A percentile compares a stretch with the other conserved stretches of the same genome.
These are phyloP conservation scores for Thera britannica DNA, from an alignment of 2,888 invertebrate species.

Conservation along the genomic window DNA sequence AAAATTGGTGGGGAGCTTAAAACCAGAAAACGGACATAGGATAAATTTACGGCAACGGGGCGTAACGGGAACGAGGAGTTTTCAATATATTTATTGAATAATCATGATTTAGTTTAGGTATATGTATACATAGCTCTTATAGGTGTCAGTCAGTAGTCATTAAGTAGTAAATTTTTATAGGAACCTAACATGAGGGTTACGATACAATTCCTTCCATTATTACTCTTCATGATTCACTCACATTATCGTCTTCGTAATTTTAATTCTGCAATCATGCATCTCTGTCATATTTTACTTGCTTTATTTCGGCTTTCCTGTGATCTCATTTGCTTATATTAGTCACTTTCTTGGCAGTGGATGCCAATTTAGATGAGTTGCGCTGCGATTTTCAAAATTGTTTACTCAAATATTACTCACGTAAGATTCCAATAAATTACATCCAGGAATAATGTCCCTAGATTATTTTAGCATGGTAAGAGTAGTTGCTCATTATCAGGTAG, in stretches of 20 bases:
- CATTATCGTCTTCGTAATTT: background rate
- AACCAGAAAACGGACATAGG: no score
- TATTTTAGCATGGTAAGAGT: background rate
- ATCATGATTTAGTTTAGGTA: no score
- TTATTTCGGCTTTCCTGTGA: conserved; percentile 36
- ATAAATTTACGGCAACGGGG: no score
- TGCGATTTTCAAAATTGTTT: conserved; percentile 4
- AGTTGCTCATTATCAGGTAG: no score
- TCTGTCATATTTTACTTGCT: conserved; percentile 24
- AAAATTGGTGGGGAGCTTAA: no score
- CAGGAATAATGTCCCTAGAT: background rate
- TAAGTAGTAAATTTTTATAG: no score
- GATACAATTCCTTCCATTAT: no score
- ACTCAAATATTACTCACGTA: conserved; percentile 10
- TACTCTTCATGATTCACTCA: background rate
- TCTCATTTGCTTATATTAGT: conserved; percentile 33
- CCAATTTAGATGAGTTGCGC: conserved; percentile 13
- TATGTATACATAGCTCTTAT: no score
- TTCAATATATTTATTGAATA: no score
- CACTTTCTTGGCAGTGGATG: conserved; percentile 31
- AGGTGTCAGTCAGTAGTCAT: no score
- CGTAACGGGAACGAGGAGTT: no score
- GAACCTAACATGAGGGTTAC: no score
- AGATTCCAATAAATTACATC: conserved; percentile 5
- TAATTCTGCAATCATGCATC: conserved; percentile 4